Percentiles rank a stretch among this genome's conserved stretches.
Evolutionary conservation across 2,797 vertebrate genomes (phyloP).

Genomic region (Pelodytes ibericus): DNA sequence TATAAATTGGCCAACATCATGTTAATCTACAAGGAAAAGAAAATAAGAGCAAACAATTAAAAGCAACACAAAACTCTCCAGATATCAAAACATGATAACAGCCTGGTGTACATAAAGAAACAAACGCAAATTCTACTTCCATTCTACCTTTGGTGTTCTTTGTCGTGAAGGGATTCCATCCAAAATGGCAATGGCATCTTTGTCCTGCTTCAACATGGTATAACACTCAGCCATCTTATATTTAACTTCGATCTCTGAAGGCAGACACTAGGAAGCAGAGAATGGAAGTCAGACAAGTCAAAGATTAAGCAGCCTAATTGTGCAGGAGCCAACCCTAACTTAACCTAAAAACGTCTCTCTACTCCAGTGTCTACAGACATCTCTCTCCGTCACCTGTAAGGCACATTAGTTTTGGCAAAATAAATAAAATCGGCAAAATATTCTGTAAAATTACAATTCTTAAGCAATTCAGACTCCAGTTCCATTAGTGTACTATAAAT

Average conservation of each 20-base stretch:
- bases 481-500: too few relatives aligned
- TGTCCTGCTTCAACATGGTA: slow-evolving; percentile 95
- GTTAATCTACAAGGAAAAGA: slow-evolving; percentile 83
- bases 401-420: too few relatives aligned
- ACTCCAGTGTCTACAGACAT: too few relatives aligned
- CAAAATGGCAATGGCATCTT: slow-evolving; percentile 96
- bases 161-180: slow-evolving; percentile 97
- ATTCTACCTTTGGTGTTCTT: slow-evolving; percentile 90
- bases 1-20: slow-evolving; percentile 98
- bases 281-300: slow-evolving; percentile 27
- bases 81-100: slow-evolving; percentile 7
- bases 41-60: background rate
- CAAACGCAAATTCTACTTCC: background rate
- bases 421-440: too few relatives aligned
- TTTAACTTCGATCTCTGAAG: slow-evolving; percentile 97
- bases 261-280: slow-evolving; percentile 79
- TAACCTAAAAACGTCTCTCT: too few relatives aligned
- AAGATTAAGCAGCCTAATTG: too few relatives aligned
- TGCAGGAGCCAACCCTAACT: too few relatives aligned
- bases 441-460: too few relatives aligned
- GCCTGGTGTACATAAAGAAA: background rate
- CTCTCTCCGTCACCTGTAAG: too few relatives aligned
- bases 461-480: too few relatives aligned
- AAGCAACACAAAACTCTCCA: background rate
- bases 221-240: slow-evolving; percentile 99